Conservation (phyloP, 2,797 vertebrate genomes). For the Cheirogaleus major region DNA sequence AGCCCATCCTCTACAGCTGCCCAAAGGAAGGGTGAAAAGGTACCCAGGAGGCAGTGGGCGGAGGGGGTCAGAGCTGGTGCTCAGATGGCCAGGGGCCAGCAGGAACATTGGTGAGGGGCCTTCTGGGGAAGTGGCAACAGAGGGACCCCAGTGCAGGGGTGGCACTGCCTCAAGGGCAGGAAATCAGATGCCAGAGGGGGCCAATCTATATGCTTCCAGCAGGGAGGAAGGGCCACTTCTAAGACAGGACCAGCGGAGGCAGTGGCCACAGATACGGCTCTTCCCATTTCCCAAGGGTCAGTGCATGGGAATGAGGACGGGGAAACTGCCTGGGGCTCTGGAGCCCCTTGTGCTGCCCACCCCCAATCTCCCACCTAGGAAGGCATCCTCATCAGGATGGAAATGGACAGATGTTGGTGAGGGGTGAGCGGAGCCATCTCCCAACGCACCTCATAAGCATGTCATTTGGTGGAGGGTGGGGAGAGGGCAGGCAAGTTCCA, state of each 20-base stretch:
- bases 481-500: slow-evolving; percentile 54
- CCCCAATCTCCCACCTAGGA: neutral
- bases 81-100: neutral
- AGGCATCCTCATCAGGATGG: neutral
- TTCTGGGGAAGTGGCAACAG: neutral
- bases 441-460: neutral
- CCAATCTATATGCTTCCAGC: neutral
- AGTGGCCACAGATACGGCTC: neutral
- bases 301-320: neutral
- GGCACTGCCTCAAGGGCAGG: neutral
- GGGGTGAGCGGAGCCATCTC: neutral
- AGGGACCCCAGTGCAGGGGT: neutral
- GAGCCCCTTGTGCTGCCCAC: fast-evolving
- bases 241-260: slow-evolving; percentile 66
- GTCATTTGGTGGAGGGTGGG: neutral
- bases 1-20: neutral
- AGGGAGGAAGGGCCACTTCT: neutral
- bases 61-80: neutral
- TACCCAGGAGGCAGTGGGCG: neutral
- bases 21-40: neutral
- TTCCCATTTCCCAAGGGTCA: neutral
- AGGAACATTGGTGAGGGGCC: neutral
- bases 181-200: neutral
- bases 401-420: neutral
- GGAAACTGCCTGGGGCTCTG: neutral